Percentiles rank a stretch among this genome's conserved stretches.
Conservation (phyloP, 2,888 invertebrate species). For the Capitulum mitella region DNA sequence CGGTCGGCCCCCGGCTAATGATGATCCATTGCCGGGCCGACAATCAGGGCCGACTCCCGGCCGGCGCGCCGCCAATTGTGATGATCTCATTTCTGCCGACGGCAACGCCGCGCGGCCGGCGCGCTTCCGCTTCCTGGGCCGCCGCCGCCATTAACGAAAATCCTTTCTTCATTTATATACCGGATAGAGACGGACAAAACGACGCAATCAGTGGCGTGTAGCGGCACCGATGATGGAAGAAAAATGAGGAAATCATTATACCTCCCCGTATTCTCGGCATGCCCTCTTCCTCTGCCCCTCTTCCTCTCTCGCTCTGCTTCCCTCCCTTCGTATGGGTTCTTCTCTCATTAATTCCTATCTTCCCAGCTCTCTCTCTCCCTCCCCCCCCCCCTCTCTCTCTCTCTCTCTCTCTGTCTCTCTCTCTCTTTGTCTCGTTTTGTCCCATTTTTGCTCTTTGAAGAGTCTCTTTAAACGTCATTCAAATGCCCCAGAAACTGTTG, state of each 20-base stretch:
- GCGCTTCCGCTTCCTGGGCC: slow-evolving; percentile 3
- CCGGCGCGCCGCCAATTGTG: background rate
- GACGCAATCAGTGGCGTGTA: slow-evolving; percentile 20
- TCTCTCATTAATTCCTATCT: too few species aligned
- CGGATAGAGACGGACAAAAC: slow-evolving; percentile 15
- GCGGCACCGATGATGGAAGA: background rate
- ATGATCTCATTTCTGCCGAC: slow-evolving; percentile 19
- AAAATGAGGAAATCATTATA: slow-evolving; percentile 10
- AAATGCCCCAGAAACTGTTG: too few species aligned
- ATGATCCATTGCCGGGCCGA: slow-evolving; percentile 9
- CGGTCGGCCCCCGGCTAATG: background rate
- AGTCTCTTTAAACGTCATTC: too few species aligned
- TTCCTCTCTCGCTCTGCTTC: background rate
- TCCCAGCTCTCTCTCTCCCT: background rate
- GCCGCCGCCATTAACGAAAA: slow-evolving; percentile 21
- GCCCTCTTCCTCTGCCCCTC: background rate
- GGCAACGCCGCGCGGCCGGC: slow-evolving; percentile 5
- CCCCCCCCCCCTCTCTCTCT: background rate
- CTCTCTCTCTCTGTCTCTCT: background rate
- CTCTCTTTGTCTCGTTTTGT: background rate
- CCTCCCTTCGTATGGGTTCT: too few species aligned
- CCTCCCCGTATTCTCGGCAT: background rate
- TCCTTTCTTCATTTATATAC: slow-evolving; percentile 17
- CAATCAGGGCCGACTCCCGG: background rate
- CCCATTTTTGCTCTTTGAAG: too few species aligned